phyloP scores from a whole-genome alignment of 1,140 invertebrate genomes.

The Ylistrum balloti region DNA sequence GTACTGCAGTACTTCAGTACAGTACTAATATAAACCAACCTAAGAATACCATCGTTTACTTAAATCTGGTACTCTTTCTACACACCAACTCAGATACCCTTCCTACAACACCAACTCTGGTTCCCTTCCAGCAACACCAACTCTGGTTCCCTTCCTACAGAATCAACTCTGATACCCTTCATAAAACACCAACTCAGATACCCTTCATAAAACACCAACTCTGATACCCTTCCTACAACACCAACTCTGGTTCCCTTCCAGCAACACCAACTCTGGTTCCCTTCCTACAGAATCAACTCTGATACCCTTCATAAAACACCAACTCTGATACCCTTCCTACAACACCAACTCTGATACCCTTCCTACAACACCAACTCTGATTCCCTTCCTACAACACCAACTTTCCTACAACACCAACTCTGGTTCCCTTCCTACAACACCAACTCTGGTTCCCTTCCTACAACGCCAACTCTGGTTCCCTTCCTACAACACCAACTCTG shows the following conservation, averaged over 20 bases:
- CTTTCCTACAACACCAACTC: too few species aligned
- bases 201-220: background rate
- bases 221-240: background rate
- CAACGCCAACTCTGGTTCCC: too few species aligned
- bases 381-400: too few species aligned
- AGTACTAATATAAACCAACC: background rate
- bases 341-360: background rate
- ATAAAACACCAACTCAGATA: background rate
- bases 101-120: background rate
- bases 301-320: background rate
- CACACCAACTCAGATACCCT: background rate
- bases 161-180: background rate
- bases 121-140: background rate
- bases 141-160: background rate
- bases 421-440: too few species aligned
- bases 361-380: too few species aligned
- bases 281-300: too few species aligned
- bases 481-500: too few species aligned
- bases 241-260: background rate
- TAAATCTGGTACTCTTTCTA: background rate
- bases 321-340: background rate
- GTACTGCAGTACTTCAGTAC: background rate
- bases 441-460: too few species aligned
- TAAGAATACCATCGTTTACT: too few species aligned
- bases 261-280: background rate